Evolutionary conservation across 2,888 invertebrate genomes (phyloP).

Genomic region (Chironomus tentans): DNA sequence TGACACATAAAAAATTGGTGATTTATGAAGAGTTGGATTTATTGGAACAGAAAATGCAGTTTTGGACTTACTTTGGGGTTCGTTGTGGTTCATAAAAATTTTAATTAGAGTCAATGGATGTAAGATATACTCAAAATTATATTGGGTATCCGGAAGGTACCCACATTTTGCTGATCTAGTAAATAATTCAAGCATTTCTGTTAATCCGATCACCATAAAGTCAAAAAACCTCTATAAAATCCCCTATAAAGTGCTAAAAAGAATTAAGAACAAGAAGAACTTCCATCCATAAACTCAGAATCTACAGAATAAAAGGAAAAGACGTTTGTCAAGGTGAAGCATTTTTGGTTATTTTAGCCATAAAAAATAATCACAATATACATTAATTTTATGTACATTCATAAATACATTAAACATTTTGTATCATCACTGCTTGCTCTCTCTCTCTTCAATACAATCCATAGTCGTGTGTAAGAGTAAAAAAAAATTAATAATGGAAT

Average conservation of each 20-base stretch:
- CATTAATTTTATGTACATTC: background rate
- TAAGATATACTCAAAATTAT: too few relatives aligned
- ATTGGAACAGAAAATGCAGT: too few relatives aligned
- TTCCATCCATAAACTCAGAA: background rate
- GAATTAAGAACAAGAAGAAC: background rate
- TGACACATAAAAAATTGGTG: too few relatives aligned
- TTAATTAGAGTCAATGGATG: too few relatives aligned
- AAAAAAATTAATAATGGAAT: constrained; percentile 3
- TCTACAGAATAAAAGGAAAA: background rate
- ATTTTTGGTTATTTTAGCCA: background rate
- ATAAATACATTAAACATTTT: background rate
- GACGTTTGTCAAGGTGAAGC: constrained; percentile 18
- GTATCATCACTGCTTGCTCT: too few relatives aligned
- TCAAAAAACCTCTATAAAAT: background rate
- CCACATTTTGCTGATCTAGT: too few relatives aligned
- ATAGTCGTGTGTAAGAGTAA: background rate
- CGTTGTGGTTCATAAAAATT: too few relatives aligned
- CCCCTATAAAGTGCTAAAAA: background rate
- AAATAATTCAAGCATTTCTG: too few relatives aligned
- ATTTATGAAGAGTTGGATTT: too few relatives aligned
- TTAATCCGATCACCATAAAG: background rate
- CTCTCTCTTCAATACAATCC: too few relatives aligned
- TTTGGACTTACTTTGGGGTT: too few relatives aligned
- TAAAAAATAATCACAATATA: background rate
- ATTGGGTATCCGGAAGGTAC: too few relatives aligned